Conservation (phyloP, 2,113 vertebrate genomes). For the Phalacrocorax pelagicus region DNA sequence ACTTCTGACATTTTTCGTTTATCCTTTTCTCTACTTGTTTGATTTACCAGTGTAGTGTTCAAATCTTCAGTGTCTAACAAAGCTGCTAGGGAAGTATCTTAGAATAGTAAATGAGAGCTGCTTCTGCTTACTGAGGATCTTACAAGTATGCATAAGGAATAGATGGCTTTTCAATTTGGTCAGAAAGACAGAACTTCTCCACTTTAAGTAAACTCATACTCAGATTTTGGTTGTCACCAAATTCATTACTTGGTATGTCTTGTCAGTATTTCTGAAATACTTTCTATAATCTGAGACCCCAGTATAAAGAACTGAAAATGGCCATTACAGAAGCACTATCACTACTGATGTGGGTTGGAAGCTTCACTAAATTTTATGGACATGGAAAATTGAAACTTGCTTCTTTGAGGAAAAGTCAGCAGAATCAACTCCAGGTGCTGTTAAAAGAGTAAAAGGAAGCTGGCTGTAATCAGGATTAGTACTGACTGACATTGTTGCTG, state of each 20-base stretch:
- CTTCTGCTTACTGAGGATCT: not conserved
- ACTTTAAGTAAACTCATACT: not conserved
- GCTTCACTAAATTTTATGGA: not conserved
- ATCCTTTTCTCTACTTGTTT: constrained; percentile 11
- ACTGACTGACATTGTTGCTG: not conserved
- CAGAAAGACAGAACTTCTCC: not conserved
- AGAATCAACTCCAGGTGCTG: not conserved
- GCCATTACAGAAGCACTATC: not conserved
- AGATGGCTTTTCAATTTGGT: not conserved
- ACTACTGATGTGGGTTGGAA: not conserved
- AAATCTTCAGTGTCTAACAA: not conserved
- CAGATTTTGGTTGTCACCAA: not conserved
- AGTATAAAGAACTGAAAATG: not conserved
- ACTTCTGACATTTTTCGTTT: constrained; percentile 7
- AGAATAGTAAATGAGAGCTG: not conserved
- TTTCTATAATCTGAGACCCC: not conserved
- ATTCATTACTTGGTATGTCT: not conserved
- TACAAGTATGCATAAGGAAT: not conserved
- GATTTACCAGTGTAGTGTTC: not conserved
- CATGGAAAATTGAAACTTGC: not conserved
- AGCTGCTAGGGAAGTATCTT: not conserved
- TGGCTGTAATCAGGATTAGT: not conserved
- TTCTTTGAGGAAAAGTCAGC: not conserved
- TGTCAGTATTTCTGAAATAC: not conserved
- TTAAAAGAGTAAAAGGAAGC: not conserved